A percentile compares a stretch with the other conserved stretches of the same genome.
These are phyloP conservation scores for Bombus affinis DNA, from an alignment of 1,140 invertebrate genomes.

Conservation along the genomic window DNA sequence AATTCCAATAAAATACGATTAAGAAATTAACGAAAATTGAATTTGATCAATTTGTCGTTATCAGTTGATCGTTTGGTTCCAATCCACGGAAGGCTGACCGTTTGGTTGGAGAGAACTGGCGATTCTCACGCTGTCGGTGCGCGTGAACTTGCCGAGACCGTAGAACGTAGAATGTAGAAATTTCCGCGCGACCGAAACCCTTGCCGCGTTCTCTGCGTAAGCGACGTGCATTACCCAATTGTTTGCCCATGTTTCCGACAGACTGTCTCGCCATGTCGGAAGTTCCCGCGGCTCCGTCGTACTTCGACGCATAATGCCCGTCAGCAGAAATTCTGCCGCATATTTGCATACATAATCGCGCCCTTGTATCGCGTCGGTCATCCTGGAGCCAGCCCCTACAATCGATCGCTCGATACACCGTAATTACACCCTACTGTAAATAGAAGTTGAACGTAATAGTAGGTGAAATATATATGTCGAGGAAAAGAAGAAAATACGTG, in stretches of 20 bases:
- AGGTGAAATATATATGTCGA: too few relatives aligned
- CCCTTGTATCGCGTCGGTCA: constrained; percentile 58
- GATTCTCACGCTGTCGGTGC: not conserved
- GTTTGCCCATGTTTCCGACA: constrained; percentile 68
- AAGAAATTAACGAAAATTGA: too few relatives aligned
- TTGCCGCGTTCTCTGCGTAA: constrained; percentile 21
- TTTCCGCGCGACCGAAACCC: constrained; percentile 49
- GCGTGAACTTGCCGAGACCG: constrained; percentile 27
- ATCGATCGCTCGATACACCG: constrained; percentile 15
- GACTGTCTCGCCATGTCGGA: constrained; percentile 68
- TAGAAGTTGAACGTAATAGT: not conserved
- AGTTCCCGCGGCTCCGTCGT: constrained; percentile 63
- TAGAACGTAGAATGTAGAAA: constrained; percentile 31
- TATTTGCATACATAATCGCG: constrained; percentile 74
- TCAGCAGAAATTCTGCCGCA: constrained; percentile 68
- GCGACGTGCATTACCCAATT: constrained; percentile 66
- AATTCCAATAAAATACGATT: too few relatives aligned
- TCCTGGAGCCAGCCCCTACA: not conserved
- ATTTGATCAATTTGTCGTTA: too few relatives aligned
- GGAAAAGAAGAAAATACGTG: not conserved
- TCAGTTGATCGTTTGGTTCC: too few relatives aligned
- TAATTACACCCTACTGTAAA: constrained; percentile 24
- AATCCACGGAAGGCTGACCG: not conserved
- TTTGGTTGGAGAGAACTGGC: not conserved
- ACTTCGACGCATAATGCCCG: constrained; percentile 65